These are phyloP conservation scores for Hydropsyche tenuis DNA, from an alignment of 1,140 invertebrate genomes.

Conservation along the genomic window DNA sequence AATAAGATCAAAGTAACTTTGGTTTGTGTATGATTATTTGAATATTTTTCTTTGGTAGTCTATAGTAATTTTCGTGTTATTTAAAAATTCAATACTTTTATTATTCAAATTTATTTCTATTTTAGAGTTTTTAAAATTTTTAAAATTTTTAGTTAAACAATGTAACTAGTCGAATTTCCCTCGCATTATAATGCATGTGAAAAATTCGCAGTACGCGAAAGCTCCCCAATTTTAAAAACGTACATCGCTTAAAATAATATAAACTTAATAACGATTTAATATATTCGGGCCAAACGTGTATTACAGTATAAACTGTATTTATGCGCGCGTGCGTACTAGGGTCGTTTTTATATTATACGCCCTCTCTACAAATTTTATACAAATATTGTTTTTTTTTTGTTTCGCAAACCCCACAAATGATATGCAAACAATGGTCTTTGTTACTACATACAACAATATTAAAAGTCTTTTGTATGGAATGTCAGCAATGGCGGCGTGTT, in stretches of 20 bases:
- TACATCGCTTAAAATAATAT: too few relatives aligned
- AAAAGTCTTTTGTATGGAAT: constrained; percentile 39
- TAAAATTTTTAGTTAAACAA: too few relatives aligned
- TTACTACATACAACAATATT: constrained; percentile 42
- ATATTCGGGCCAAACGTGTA: too few relatives aligned
- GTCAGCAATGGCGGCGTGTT: constrained; percentile 34
- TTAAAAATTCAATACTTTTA: background rate
- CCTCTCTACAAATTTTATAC: constrained; percentile 34
- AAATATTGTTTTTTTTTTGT: constrained; percentile 38
- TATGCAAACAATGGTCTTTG: constrained; percentile 40
- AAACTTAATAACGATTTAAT: too few relatives aligned
- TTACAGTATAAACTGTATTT: background rate
- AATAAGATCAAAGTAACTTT: too few relatives aligned
- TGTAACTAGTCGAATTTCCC: too few relatives aligned
- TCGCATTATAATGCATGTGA: too few relatives aligned
- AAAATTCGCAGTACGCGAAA: too few relatives aligned
- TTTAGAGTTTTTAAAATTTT: background rate
- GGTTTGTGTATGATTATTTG: too few relatives aligned
- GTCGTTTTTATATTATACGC: background rate
- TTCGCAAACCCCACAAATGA: constrained; percentile 38
- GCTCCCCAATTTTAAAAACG: too few relatives aligned
- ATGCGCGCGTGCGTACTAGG: background rate
- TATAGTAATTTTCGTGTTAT: background rate
- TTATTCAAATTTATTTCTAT: background rate
- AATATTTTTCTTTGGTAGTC: too few relatives aligned